Conservation (phyloP, 2,113 vertebrate species). For the Silurus meridionalis region DNA sequence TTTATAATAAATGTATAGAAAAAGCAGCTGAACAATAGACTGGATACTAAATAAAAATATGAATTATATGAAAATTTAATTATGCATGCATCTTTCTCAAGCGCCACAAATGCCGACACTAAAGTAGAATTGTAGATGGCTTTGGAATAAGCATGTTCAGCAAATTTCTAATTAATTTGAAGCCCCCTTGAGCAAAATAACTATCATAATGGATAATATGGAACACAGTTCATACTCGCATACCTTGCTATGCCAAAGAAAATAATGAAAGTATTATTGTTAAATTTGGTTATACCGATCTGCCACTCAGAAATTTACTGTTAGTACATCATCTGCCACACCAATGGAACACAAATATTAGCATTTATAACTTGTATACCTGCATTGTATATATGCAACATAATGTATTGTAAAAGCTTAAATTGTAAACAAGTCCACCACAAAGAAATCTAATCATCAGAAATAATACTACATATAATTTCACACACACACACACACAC, state of each 20-base stretch:
- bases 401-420: not conserved
- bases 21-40: not conserved
- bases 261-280: not conserved
- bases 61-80: not conserved
- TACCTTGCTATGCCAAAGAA: not conserved
- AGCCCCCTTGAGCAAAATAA: not conserved
- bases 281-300: not conserved
- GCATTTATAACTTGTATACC: not conserved
- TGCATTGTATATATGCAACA: no score
- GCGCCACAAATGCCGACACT: not conserved
- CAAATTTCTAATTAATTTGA: not conserved
- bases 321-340: not conserved
- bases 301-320: no score
- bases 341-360: not conserved
- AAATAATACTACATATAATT: no score
- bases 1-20: not conserved
- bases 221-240: not conserved
- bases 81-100: not conserved
- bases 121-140: not conserved
- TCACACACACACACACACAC: not conserved
- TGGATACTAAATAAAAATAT: not conserved
- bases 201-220: not conserved
- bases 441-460: no score
- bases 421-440: not conserved
- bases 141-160: not conserved